Conservation (phyloP, 1,140 invertebrate genomes). For the Pygmarrhopalites habei region DNA sequence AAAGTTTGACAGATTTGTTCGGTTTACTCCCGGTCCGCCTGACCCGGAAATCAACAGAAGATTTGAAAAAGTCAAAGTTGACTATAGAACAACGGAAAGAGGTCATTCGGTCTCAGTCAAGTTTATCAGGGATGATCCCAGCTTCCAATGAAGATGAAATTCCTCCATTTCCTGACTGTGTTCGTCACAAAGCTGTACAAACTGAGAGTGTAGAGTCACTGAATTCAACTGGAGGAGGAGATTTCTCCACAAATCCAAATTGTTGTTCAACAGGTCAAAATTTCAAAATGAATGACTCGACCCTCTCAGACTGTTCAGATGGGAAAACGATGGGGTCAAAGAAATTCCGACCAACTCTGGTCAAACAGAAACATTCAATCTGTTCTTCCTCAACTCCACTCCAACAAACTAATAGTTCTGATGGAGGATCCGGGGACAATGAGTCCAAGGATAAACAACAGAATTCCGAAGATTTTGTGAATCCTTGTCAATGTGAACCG, state of each 20-base stretch:
- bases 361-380: conserved; percentile 72
- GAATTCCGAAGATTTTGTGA: no score
- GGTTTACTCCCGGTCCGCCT: conserved; percentile 43
- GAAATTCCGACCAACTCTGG: conserved; percentile 52
- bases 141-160: not conserved
- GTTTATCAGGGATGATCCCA: not conserved
- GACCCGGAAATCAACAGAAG: conserved; percentile 26
- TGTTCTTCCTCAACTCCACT: conserved; percentile 54
- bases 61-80: conserved; percentile 8
- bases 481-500: no score
- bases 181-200: conserved; percentile 31
- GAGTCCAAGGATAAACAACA: no score
- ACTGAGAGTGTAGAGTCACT: conserved; percentile 29
- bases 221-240: no score
- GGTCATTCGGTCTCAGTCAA: not conserved
- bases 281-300: no score
- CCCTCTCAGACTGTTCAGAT: no score
- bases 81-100: not conserved
- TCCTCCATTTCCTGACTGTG: conserved; percentile 19
- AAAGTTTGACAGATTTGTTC: conserved; percentile 70
- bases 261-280: no score
- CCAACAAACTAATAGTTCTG: no score
- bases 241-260: no score
- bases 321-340: no score
- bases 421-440: no score